Conservation (phyloP, 2,797 vertebrate genomes). For the Denticeps clupeoides region DNA sequence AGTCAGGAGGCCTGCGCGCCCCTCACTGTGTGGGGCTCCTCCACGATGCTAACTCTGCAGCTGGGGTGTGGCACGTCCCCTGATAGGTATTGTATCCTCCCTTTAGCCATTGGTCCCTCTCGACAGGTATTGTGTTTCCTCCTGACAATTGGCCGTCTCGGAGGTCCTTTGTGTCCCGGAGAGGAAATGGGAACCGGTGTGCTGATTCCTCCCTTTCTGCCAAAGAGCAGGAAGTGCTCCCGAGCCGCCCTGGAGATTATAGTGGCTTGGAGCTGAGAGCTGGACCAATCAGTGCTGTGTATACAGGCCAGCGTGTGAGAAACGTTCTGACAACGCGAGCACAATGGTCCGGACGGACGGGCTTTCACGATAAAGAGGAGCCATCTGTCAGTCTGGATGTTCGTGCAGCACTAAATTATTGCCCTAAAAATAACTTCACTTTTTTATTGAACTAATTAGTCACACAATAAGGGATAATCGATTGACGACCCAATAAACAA, state of each 20-base stretch:
- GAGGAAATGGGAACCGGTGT: slow-evolving; percentile 35
- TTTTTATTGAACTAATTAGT: too few species aligned
- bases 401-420: too few species aligned
- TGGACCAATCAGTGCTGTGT: not conserved
- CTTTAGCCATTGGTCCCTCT: slow-evolving; percentile 12
- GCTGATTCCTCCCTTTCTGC: slow-evolving; percentile 19
- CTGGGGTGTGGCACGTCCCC: not conserved
- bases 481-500: too few species aligned
- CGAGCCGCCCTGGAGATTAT: slow-evolving; percentile 40
- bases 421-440: too few species aligned
- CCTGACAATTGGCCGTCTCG: slow-evolving; percentile 28
- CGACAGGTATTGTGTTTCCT: slow-evolving; percentile 15
- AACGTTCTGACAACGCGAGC: too few species aligned
- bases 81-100: slow-evolving; percentile 11
- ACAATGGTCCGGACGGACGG: too few species aligned
- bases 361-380: not conserved
- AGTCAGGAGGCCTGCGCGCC: slow-evolving; percentile 45
- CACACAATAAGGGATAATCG: too few species aligned
- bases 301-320: not conserved
- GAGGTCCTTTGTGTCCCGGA: slow-evolving; percentile 29
- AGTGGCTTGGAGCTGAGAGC: slow-evolving; percentile 26
- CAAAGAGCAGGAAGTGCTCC: slow-evolving; percentile 51
- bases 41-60: not conserved
- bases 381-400: too few species aligned
- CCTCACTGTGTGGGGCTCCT: slow-evolving; percentile 32